Conservation (phyloP, 2,888 invertebrate genomes). For the Morinoia aosen region DNA sequence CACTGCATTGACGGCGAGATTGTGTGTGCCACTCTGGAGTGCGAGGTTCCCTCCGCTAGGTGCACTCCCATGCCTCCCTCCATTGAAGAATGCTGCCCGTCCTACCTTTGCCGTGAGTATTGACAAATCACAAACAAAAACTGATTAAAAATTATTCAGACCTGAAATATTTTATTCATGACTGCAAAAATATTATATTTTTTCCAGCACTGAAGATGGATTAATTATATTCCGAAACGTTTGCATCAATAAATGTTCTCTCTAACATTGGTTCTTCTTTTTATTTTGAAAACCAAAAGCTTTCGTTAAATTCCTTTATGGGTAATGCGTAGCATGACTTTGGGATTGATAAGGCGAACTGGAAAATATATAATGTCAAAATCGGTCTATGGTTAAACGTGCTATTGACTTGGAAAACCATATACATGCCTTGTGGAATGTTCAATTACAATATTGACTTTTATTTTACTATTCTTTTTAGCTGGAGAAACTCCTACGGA, state of each 20-base stretch:
- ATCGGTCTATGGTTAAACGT: neutral
- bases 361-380: too few species aligned
- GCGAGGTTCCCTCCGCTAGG: slow-evolving; percentile 56
- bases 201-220: too few species aligned
- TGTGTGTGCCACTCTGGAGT: slow-evolving; percentile 62
- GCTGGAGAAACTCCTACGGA: neutral
- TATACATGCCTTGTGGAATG: neutral
- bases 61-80: slow-evolving; percentile 59
- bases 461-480: neutral
- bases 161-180: too few species aligned
- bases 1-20: slow-evolving; percentile 62
- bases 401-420: neutral
- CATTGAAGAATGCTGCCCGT: slow-evolving; percentile 62
- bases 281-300: too few species aligned
- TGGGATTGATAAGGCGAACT: too few species aligned
- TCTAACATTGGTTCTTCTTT: too few species aligned
- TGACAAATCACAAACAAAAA: neutral
- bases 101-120: slow-evolving; percentile 65
- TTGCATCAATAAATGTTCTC: too few species aligned
- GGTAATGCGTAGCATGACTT: too few species aligned
- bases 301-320: too few species aligned
- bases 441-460: neutral
- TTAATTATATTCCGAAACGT: too few species aligned
- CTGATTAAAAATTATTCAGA: neutral
- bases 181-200: neutral